A percentile compares a stretch with the other conserved stretches of the same genome.
Conservation (phyloP, 1,140 invertebrate species). For the Aphaenogaster floridana region DNA sequence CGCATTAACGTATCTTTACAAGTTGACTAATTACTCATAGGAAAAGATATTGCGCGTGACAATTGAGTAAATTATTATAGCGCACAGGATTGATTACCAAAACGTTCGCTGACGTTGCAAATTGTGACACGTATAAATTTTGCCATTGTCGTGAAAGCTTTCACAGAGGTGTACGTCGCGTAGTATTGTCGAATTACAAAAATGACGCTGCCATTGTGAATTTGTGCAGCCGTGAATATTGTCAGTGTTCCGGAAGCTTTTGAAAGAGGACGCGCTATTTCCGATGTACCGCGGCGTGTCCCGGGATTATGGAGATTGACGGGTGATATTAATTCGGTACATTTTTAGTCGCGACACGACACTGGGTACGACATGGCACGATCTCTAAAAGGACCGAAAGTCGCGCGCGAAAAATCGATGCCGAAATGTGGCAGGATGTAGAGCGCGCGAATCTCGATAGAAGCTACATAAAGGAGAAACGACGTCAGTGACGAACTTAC, state of each 20-base stretch:
- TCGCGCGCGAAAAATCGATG: slow-evolving; percentile 33
- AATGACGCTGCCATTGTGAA: slow-evolving; percentile 57
- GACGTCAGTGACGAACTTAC: slow-evolving; percentile 9
- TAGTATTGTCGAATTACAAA: slow-evolving; percentile 45
- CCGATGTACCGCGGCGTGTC: not conserved
- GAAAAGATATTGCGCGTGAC: slow-evolving; percentile 26
- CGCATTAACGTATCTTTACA: not conserved
- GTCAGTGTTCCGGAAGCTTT: slow-evolving; percentile 35
- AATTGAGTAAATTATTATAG: slow-evolving; percentile 13
- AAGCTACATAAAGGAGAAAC: not conserved
- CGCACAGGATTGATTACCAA: not conserved
- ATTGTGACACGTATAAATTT: slow-evolving; percentile 47
- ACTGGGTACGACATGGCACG: not conserved
- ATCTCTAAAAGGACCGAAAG: slow-evolving; percentile 10
- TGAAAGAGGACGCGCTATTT: slow-evolving; percentile 32
- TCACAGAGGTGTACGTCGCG: not conserved
- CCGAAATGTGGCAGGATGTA: not conserved
- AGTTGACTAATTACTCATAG: not conserved
- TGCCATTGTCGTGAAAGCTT: slow-evolving; percentile 10
- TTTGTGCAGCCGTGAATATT: slow-evolving; percentile 25
- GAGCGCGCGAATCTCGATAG: not conserved
- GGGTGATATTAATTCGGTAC: slow-evolving; percentile 56
- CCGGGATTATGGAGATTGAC: slow-evolving; percentile 17
- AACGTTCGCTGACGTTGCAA: not conserved
- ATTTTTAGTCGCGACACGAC: slow-evolving; percentile 40